phyloP scores from a whole-genome alignment of 2,888 invertebrate species.

The Lydus trimaculatus region DNA sequence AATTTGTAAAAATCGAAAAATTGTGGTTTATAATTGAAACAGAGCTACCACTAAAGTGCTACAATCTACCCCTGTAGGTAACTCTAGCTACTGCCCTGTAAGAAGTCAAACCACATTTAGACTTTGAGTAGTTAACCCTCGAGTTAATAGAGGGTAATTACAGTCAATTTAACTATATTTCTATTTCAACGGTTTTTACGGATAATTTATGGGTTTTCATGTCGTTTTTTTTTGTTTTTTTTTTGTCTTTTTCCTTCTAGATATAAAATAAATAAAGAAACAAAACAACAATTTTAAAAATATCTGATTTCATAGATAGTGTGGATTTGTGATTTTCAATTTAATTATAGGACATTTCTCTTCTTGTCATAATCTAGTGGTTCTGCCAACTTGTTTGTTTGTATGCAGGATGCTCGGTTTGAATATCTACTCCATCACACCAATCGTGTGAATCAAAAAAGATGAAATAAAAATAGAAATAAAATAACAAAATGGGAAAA shows the following conservation, averaged over 20 bases:
- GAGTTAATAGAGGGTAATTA: slow-evolving; percentile 6
- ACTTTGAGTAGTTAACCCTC: slow-evolving; percentile 18
- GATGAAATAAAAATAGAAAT: not conserved
- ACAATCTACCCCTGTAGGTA: not conserved
- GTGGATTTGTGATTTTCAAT: slow-evolving; percentile 9
- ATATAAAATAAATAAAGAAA: not conserved
- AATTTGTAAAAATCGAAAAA: not conserved
- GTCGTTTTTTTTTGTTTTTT: not conserved
- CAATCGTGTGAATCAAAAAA: slow-evolving; percentile 5
- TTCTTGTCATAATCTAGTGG: slow-evolving; percentile 7
- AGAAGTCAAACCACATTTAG: slow-evolving; percentile 45
- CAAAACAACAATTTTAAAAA: not conserved
- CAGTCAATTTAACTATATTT: slow-evolving; percentile 7
- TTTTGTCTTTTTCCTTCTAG: not conserved
- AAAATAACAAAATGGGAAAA: not conserved
- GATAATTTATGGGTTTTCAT: not conserved
- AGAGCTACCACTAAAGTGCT: not conserved
- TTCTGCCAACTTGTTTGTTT: not conserved
- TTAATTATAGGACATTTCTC: not conserved
- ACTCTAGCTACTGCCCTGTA: slow-evolving; percentile 21
- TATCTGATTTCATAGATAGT: slow-evolving; percentile 8
- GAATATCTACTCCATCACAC: not conserved
- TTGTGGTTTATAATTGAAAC: not conserved
- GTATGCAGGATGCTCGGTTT: not conserved
- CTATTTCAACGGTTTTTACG: not conserved